Conservation (phyloP, 2,888 invertebrate species). For the Carterocephalus palaemon region DNA sequence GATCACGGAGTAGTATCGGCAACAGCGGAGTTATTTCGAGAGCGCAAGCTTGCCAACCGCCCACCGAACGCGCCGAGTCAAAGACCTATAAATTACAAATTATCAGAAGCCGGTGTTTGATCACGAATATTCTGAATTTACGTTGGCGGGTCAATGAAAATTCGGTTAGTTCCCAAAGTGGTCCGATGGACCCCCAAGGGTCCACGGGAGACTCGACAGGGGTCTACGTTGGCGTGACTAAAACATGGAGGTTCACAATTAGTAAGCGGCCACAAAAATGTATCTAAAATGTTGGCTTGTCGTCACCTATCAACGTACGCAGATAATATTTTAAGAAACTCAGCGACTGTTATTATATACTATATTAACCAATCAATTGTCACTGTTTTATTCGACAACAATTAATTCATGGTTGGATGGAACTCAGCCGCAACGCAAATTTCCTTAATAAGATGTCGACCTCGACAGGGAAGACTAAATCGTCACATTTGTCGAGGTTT, state of each 20-base stretch:
- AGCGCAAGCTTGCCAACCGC: slow-evolving; percentile 37
- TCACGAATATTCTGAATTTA: too few relatives aligned
- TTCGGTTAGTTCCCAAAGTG: too few relatives aligned
- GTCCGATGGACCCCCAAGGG: slow-evolving; percentile 6
- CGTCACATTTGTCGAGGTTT: too few relatives aligned
- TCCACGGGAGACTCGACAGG: slow-evolving; percentile 4
- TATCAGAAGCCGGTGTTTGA: neutral
- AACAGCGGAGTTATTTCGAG: slow-evolving; percentile 23
- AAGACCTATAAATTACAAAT: slow-evolving; percentile 38
- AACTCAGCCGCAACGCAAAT: slow-evolving; percentile 1
- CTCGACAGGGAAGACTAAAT: too few relatives aligned
- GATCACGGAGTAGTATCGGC: slow-evolving; percentile 3
- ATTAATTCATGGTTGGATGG: too few relatives aligned
- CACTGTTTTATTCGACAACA: slow-evolving; percentile 3
- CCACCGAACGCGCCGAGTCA: slow-evolving; percentile 40
- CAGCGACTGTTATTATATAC: too few relatives aligned
- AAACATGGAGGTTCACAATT: slow-evolving; percentile 15
- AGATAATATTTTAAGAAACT: too few relatives aligned
- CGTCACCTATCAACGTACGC: slow-evolving; percentile 2
- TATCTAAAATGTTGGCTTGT: slow-evolving; percentile 12
- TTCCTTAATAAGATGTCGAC: too few relatives aligned
- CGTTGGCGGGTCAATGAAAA: too few relatives aligned
- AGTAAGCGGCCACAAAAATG: slow-evolving; percentile 5
- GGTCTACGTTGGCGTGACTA: slow-evolving; percentile 12
- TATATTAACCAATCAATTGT: neutral